Percentiles rank a stretch among this genome's conserved stretches.
phyloP scores from a whole-genome alignment of 2,797 vertebrate species.

The Masticophis lateralis region DNA sequence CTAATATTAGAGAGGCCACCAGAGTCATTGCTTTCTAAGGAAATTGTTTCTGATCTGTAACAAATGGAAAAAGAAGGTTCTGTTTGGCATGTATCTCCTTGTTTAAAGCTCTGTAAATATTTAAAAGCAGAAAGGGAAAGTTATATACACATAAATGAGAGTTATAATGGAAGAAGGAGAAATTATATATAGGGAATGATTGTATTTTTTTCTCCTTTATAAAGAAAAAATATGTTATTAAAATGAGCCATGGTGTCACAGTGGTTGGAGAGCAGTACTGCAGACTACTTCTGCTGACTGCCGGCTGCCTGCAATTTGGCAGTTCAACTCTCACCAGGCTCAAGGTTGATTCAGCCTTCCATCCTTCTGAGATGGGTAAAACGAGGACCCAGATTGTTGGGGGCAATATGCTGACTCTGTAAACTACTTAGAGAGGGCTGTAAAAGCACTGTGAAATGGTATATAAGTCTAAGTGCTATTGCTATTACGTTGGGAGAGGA shows the following conservation, averaged over 20 bases:
- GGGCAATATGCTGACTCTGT: too few relatives aligned
- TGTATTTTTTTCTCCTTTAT: background rate
- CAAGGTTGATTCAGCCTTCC: too few relatives aligned
- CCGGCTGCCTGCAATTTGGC: too few relatives aligned
- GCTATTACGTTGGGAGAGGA: background rate
- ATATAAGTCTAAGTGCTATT: too few relatives aligned
- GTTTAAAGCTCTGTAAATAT: background rate
- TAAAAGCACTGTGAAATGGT: too few relatives aligned
- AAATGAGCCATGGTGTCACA: too few relatives aligned
- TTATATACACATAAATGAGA: background rate
- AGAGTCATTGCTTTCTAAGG: background rate
- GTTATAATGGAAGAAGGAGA: background rate
- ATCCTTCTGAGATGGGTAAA: too few relatives aligned
- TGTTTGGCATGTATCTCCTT: background rate
- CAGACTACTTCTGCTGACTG: too few relatives aligned
- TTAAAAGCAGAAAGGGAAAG: background rate
- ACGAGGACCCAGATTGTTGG: too few relatives aligned
- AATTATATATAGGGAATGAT: background rate
- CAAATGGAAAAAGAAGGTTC: background rate
- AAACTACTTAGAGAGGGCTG: too few relatives aligned
- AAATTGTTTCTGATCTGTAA: background rate
- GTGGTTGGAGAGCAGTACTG: too few relatives aligned
- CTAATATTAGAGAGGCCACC: background rate
- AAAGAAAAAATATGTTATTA: background rate
- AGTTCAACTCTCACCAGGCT: too few relatives aligned